These are phyloP conservation scores for Hipparchia sbordonii DNA, from an alignment of 2,888 invertebrate genomes.

Conservation along the genomic window DNA sequence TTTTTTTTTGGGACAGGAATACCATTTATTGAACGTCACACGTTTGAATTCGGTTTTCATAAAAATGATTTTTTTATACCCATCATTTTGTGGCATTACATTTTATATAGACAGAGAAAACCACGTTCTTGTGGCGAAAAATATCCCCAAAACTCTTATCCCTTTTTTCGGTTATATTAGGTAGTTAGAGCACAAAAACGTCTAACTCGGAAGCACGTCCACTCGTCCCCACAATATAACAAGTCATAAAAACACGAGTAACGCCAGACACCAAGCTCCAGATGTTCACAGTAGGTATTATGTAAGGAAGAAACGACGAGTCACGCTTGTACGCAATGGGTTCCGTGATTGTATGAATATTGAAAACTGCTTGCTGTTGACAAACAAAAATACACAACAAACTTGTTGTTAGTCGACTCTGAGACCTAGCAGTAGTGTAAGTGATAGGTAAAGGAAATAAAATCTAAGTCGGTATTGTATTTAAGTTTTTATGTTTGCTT, in stretches of 20 bases:
- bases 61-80: too few relatives aligned
- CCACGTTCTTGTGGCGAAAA: background rate
- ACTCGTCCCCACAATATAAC: slow-evolving; percentile 16
- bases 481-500: too few relatives aligned
- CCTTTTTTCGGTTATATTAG: background rate
- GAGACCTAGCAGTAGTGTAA: too few relatives aligned
- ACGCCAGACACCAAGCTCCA: slow-evolving; percentile 17
- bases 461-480: too few relatives aligned
- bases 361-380: background rate
- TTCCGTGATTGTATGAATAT: background rate
- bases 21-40: too few relatives aligned
- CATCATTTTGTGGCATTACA: too few relatives aligned
- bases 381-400: too few relatives aligned
- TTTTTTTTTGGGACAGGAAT: too few relatives aligned
- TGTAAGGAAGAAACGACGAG: background rate
- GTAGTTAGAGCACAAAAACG: background rate
- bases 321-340: background rate
- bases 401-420: too few relatives aligned
- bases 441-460: too few relatives aligned
- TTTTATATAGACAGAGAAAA: background rate
- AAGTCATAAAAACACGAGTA: slow-evolving; percentile 8
- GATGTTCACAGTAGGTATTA: slow-evolving; percentile 21
- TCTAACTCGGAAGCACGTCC: background rate
- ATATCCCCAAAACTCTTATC: background rate
- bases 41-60: too few relatives aligned